These are phyloP conservation scores for Pseudomyrmex pallidus DNA, from an alignment of 1,140 invertebrate species.

Conservation along the genomic window DNA sequence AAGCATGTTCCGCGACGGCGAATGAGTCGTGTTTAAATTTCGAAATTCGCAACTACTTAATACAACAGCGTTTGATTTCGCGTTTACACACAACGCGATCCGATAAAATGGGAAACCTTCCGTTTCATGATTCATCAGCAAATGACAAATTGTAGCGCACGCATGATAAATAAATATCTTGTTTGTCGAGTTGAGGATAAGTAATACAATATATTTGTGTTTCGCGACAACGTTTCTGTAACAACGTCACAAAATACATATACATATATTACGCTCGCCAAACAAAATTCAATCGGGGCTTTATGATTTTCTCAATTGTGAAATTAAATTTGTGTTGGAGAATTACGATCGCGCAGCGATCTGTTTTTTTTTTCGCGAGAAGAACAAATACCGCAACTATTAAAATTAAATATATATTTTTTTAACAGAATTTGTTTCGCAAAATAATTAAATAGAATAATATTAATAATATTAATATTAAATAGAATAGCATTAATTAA, in stretches of 20 bases:
- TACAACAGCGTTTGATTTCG: constrained; percentile 20
- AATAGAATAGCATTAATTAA: too few species aligned
- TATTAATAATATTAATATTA: too few species aligned
- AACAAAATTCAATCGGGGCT: too few species aligned
- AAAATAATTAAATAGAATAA: too few species aligned
- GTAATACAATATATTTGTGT: not conserved
- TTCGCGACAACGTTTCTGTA: too few species aligned
- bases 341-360: not conserved
- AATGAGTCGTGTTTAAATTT: constrained; percentile 4
- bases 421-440: constrained; percentile 3
- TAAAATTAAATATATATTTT: constrained; percentile 26
- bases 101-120: constrained; percentile 15
- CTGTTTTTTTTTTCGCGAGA: not conserved
- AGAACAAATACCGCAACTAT: not conserved
- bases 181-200: not conserved
- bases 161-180: not conserved
- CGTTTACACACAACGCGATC: not conserved
- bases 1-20: not conserved
- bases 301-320: not conserved
- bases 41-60: constrained; percentile 5
- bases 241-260: too few species aligned
- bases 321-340: constrained; percentile 7
- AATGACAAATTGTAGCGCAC: constrained; percentile 20
- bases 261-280: too few species aligned
- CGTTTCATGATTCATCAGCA: not conserved